Percentiles rank a stretch among this genome's conserved stretches.
These are phyloP conservation scores for Ptychochromis oligacanthus DNA, from an alignment of 2,113 vertebrate genomes.

Conservation along the genomic window DNA sequence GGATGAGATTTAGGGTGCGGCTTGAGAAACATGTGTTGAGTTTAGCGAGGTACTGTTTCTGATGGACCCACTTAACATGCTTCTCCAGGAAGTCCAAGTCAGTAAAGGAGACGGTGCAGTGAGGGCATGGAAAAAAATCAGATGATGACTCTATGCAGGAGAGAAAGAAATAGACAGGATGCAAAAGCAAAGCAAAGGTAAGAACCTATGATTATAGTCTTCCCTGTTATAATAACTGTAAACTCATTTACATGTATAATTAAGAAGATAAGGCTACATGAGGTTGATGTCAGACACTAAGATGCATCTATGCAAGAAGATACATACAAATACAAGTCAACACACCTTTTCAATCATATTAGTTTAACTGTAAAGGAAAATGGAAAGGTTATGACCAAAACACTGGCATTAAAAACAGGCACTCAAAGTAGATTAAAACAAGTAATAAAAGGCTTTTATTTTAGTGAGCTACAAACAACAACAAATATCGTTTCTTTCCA, in stretches of 20 bases:
- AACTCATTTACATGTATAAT: not conserved
- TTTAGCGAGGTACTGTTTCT: conserved; percentile 76
- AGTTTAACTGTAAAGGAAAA: too few relatives aligned
- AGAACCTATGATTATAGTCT: not conserved
- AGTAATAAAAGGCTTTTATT: too few relatives aligned
- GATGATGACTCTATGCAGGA: conserved; percentile 56
- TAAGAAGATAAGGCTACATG: not conserved
- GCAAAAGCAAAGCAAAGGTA: not conserved
- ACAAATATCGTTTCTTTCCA: too few relatives aligned
- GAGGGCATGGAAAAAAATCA: conserved; percentile 76
- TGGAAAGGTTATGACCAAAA: too few relatives aligned
- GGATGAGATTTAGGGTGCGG: conserved; percentile 49
- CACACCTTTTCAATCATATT: too few relatives aligned
- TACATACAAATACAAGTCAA: too few relatives aligned
- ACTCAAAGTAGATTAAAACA: too few relatives aligned
- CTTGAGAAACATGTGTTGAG: conserved; percentile 73
- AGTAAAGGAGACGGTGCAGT: conserved; percentile 81
- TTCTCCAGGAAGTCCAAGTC: conserved; percentile 79
- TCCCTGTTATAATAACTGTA: not conserved
- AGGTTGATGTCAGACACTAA: too few relatives aligned
- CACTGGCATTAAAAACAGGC: too few relatives aligned
- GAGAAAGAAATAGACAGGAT: conserved; percentile 32
- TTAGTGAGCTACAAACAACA: too few relatives aligned
- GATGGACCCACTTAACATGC: conserved; percentile 83
- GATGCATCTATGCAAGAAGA: too few relatives aligned